Percentiles rank a stretch among this genome's conserved stretches.
Conservation (phyloP, 2,113 vertebrate genomes). For the Elgaria multicarinata region DNA sequence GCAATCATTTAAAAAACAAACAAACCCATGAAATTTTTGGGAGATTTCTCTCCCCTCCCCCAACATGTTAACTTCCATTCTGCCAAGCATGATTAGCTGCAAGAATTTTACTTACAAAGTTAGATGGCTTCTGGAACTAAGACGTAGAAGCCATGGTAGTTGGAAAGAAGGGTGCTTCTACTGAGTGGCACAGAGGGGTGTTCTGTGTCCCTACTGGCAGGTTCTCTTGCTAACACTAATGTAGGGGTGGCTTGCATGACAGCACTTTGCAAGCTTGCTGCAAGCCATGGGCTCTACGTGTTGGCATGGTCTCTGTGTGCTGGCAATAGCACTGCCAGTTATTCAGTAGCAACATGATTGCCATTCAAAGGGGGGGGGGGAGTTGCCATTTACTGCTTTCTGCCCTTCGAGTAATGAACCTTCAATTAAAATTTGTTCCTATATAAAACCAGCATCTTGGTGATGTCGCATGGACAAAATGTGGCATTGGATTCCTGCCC, state of each 20-base stretch:
- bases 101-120: conserved; percentile 59
- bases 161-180: not conserved
- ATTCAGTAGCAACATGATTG: not conserved
- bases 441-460: not conserved
- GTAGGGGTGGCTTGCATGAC: not conserved
- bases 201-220: not conserved
- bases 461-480: not conserved
- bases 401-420: not conserved
- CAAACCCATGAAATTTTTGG: not conserved
- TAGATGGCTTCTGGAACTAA: conserved; percentile 37
- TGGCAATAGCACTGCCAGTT: no score
- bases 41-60: not conserved
- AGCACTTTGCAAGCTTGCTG: not conserved
- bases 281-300: not conserved
- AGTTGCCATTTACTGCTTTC: not conserved
- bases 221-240: not conserved
- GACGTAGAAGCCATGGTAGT: conserved; percentile 32
- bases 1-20: conserved; percentile 23
- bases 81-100: conserved; percentile 57
- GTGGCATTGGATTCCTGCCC: not conserved
- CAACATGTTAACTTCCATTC: conserved; percentile 66
- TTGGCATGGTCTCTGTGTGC: no score
- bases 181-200: not conserved
- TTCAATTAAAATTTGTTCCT: not conserved
- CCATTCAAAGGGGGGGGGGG: not conserved